Base-by-base conservation (phyloP, 2,797 vertebrate genomes). In the Poeciliopsis presidionis region DNA sequence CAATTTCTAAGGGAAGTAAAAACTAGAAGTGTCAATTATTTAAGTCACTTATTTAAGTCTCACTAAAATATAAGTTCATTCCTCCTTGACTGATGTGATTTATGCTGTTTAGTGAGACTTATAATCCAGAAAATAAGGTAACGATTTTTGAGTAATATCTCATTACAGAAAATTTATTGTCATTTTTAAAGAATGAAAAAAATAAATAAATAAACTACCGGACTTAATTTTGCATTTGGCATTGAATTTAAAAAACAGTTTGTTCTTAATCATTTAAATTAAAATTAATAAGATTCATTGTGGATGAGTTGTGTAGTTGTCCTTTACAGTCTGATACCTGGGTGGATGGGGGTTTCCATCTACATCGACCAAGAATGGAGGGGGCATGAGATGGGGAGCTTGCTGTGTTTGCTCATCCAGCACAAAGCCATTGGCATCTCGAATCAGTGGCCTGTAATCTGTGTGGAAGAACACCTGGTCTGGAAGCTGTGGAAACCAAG, bases 381-480 rank as follows among this genome's bases (percentile, higher is more conserved):
- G 97, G 5, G 98, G 98, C 98, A 99, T 99, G 76, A 99, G 97
- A 86, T 99, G 98, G 47, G 98, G 98, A 0, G 98, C 98, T 92
- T 99, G 98, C 80, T 99, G 98, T 0, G 98, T 99, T 90, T 99
- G 98, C 87, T 99, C 98, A 49, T 99, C 98, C 87, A 99, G 92
- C 74, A 99, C 98, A 2, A 97, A 99, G 80, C 97, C 97, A 33
- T 99, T 99, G 74, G 95, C 90, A 85, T 99, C 98, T 43, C 97
- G 94, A 88, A 98, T 98, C 89, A 99, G 94, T 0, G 98, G 98
- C 72, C 98, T 95, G 81, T 99, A 99, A 92, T 99, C 98, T 11
- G 98, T 99, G 91, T 99, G 98, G 93, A 99, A 99, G 94, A 99
- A 99, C 94, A 99, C 97, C 93, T 99, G 98, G 92, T 99, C 98